Conservation (phyloP, 2,113 vertebrate species). For the Psilopsiagon aurifrons region DNA sequence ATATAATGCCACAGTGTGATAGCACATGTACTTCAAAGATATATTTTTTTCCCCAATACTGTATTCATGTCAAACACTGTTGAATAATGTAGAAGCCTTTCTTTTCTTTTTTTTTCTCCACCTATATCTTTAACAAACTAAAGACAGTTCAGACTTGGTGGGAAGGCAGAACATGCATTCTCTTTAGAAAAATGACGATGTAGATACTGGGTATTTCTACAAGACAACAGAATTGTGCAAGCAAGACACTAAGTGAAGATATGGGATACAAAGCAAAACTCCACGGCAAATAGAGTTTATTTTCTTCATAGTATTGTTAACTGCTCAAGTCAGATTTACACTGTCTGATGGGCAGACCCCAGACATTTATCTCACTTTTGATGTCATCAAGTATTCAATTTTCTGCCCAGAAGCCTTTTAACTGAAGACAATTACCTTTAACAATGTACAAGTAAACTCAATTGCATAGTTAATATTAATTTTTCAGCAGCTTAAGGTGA, state of each 20-base stretch:
- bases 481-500: not conserved
- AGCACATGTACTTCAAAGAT: not conserved
- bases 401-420: conserved; percentile 1
- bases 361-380: not conserved
- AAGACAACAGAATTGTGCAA: not conserved
- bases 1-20: not conserved
- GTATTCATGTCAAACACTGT: not conserved
- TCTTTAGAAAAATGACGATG: not conserved
- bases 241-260: not conserved
- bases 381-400: not conserved
- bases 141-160: not conserved
- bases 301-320: not conserved
- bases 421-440: not conserved
- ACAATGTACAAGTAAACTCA: not conserved
- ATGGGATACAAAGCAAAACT: not conserved
- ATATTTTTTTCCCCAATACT: not conserved
- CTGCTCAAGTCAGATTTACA: not conserved
- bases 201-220: not conserved
- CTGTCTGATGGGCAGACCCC: not conserved
- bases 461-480: not conserved
- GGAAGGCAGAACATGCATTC: not conserved
- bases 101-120: not conserved
- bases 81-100: not conserved
- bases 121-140: not conserved
- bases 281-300: not conserved